Percentiles rank a stretch among this genome's conserved stretches.
These are phyloP conservation scores for Microplitis manilae DNA, from an alignment of 2,888 invertebrate species.

Conservation along the genomic window DNA sequence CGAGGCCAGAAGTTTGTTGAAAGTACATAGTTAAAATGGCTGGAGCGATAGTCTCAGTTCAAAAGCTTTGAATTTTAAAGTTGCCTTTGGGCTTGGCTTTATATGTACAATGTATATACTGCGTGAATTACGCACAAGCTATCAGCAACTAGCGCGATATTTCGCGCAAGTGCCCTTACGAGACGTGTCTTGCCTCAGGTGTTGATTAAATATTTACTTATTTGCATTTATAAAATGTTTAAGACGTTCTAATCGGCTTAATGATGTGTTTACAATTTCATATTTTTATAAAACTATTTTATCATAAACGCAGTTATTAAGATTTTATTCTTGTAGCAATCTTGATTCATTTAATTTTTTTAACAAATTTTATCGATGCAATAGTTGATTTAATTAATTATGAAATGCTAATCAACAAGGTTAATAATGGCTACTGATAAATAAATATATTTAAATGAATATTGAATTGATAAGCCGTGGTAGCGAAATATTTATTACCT, in stretches of 20 bases:
- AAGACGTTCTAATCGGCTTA: not conserved
- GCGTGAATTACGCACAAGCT: constrained; percentile 51
- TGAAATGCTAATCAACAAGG: too few relatives aligned
- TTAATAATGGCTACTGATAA: too few relatives aligned
- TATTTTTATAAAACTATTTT: not conserved
- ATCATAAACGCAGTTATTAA: not conserved
- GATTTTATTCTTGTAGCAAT: too few relatives aligned
- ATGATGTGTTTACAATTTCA: not conserved
- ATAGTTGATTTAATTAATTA: too few relatives aligned
- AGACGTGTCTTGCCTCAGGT: constrained; percentile 32
- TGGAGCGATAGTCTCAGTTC: constrained; percentile 37
- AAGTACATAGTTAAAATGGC: constrained; percentile 36
- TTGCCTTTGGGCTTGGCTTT: constrained; percentile 39
- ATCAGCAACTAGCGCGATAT: constrained; percentile 32
- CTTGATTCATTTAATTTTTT: too few relatives aligned
- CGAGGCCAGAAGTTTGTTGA: constrained; percentile 40
- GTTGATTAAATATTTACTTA: constrained; percentile 19
- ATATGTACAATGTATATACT: not conserved
- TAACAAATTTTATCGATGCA: too few relatives aligned
- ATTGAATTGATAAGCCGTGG: too few relatives aligned
- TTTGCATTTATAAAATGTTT: not conserved
- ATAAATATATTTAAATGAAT: too few relatives aligned
- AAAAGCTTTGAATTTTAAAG: constrained; percentile 44
- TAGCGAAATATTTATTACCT: too few relatives aligned
- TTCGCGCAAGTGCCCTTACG: constrained; percentile 28